phyloP scores from a whole-genome alignment of 2,888 invertebrate species.

The Himalopsyche kuldschensis region DNA sequence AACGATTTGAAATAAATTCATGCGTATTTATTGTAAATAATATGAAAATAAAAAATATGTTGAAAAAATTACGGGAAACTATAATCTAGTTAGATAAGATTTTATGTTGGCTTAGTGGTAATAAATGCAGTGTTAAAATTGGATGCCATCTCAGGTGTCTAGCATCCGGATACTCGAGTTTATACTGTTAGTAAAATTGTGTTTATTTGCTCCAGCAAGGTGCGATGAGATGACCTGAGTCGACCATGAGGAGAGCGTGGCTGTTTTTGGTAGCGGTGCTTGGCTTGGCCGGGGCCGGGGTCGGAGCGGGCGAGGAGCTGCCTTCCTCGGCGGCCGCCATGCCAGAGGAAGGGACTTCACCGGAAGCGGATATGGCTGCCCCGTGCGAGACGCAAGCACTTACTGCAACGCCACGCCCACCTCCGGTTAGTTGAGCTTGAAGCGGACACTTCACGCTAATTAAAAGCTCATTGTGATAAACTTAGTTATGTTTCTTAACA shows the following conservation, averaged over 20 bases:
- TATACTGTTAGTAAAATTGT: background rate
- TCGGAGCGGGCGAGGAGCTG: slow-evolving; percentile 48
- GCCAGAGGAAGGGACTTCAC: slow-evolving; percentile 35
- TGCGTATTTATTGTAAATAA: too few relatives aligned
- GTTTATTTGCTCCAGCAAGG: slow-evolving; percentile 10
- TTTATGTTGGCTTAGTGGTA: too few relatives aligned
- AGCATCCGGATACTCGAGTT: too few relatives aligned
- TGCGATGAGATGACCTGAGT: slow-evolving; percentile 37
- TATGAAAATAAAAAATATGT: too few relatives aligned
- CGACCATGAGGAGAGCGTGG: slow-evolving; percentile 35
- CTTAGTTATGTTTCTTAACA: too few relatives aligned
- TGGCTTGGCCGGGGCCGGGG: slow-evolving; percentile 44
- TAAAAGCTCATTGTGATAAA: background rate
- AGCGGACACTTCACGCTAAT: slow-evolving; percentile 40
- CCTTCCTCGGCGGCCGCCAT: slow-evolving; percentile 44
- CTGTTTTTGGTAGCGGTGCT: slow-evolving; percentile 52
- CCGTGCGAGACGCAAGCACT: slow-evolving; percentile 43
- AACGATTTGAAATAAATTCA: too few relatives aligned
- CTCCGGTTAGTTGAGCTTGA: slow-evolving; percentile 45
- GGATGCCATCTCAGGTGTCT: too few relatives aligned
- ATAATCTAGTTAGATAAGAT: too few relatives aligned
- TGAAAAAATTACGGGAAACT: too few relatives aligned
- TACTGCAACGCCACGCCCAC: slow-evolving; percentile 11
- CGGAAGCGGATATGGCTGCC: background rate
- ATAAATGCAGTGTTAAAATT: too few relatives aligned